Evolutionary conservation across 2,888 invertebrate species (phyloP), one percentile per base, ranked within the genome.

Genomic region (Augiades crinisus): DNA sequence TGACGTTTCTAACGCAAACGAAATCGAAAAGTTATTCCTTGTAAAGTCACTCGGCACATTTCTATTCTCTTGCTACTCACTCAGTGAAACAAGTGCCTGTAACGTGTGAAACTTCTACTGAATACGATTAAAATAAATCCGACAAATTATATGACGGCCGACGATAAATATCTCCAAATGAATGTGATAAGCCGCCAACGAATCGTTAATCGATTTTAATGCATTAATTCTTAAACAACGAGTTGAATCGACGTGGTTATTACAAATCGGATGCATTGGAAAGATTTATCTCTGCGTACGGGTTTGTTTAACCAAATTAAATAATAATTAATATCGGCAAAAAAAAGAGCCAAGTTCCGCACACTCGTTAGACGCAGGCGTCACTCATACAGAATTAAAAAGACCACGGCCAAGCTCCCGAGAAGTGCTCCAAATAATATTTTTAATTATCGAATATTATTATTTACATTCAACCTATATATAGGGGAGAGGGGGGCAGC

Each of bases 91-190:
- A 24, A 13, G 17, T 10, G 17, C 31, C 17, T 43, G 7, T 21
- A 34, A 5, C 17, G 34, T 17, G 31, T 8, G 4, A 43, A 43
- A 34, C 3, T 17, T 5, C 14, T 3, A 13, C 17, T 31, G 43
- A 4, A 43, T 8, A 17, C 31, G 31, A 13, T 31, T 31, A 31
- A 43, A 43, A 43, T 31, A 43, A 43, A 43, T 31, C 43, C 19
- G 31, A 43, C 31, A 43, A 43, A 43, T 30, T 43, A 43, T 31
- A 31, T 27, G 16, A 21, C 31, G 13, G 13, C 8, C 1, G 31
- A 43, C 43, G 14, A 43, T 43, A 43, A 43, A 43, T 43, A 43
- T 43, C 19, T 43, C 8, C 13, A 31, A 19, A 43, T 34, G 31
- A 43, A 31, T 31, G 43, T 31, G 30, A 43, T 43, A 21, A 43